A percentile compares a stretch with the other conserved stretches of the same genome.
These are phyloP conservation scores for Hanleya hanleyi DNA, from an alignment of 2,888 invertebrate genomes.

Conservation along the genomic window DNA sequence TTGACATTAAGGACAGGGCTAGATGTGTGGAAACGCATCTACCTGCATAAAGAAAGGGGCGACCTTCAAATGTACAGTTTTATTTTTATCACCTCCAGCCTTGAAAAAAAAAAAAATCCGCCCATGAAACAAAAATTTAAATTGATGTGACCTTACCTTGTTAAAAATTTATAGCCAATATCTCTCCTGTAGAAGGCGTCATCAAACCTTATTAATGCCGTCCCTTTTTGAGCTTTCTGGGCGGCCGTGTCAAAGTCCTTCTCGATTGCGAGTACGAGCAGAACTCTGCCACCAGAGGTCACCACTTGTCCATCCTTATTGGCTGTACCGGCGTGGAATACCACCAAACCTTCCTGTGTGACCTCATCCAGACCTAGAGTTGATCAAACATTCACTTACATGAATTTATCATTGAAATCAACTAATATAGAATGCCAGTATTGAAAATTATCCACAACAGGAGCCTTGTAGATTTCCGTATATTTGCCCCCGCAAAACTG, in stretches of 20 bases:
- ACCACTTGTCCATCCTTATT: conserved; percentile 78
- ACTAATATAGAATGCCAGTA: too few species aligned
- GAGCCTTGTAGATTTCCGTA: too few species aligned
- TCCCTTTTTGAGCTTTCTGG: conserved; percentile 82
- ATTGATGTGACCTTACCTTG: conserved; percentile 77
- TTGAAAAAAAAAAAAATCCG: background rate
- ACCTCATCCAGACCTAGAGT: conserved; percentile 55
- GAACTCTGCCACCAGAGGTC: conserved; percentile 92
- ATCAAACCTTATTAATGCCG: conserved; percentile 84
- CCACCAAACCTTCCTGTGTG: conserved; percentile 72
- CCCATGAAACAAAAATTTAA: background rate
- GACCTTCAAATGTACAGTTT: too few species aligned
- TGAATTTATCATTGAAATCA: too few species aligned
- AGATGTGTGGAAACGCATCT: too few species aligned
- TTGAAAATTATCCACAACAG: too few species aligned
- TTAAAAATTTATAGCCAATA: conserved; percentile 90
- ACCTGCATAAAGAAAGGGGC: too few species aligned
- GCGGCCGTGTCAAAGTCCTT: conserved; percentile 83
- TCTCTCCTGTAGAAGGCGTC: conserved; percentile 91
- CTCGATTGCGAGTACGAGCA: conserved; percentile 82
- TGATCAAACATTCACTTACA: background rate
- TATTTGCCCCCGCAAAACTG: too few species aligned
- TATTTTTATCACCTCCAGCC: too few species aligned
- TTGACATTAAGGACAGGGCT: too few species aligned
- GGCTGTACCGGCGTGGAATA: conserved; percentile 90